Evolutionary conservation across 2,888 invertebrate genomes (phyloP).

Genomic region (Leptopilina drosophilae): DNA sequence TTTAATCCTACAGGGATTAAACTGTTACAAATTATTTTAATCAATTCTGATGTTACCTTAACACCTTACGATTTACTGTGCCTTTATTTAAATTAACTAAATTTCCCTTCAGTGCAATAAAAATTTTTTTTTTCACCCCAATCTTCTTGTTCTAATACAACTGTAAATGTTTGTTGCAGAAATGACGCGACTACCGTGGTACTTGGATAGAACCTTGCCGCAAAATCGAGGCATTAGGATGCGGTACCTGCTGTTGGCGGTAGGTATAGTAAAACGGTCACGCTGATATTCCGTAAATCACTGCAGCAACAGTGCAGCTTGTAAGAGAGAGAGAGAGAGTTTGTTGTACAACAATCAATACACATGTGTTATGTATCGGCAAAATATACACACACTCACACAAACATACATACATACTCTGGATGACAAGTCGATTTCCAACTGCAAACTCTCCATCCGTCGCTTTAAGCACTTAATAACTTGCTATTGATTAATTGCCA

Average conservation of each 20-base stretch:
- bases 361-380: constrained; percentile 18
- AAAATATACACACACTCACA: constrained; percentile 9
- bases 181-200: constrained; percentile 57
- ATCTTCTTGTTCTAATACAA: neutral
- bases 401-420: constrained; percentile 1
- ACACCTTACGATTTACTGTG: too few species aligned
- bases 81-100: too few species aligned
- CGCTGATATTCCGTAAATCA: constrained; percentile 37
- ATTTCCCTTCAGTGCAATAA: neutral
- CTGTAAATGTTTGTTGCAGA: constrained; percentile 55
- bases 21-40: too few species aligned
- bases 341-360: neutral
- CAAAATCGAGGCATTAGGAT: constrained; percentile 56
- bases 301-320: neutral
- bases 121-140: neutral
- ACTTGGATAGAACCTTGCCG: constrained; percentile 54
- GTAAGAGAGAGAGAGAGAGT: neutral
- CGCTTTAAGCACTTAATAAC: constrained; percentile 62
- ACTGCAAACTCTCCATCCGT: constrained; percentile 42
- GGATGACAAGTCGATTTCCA: constrained; percentile 56
- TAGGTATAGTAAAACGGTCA: constrained; percentile 49
- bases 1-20: too few species aligned
- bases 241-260: constrained; percentile 57
- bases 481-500: constrained; percentile 64
- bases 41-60: too few species aligned